Conservation (phyloP, 2,888 invertebrate species). For the Sericinus montela region DNA sequence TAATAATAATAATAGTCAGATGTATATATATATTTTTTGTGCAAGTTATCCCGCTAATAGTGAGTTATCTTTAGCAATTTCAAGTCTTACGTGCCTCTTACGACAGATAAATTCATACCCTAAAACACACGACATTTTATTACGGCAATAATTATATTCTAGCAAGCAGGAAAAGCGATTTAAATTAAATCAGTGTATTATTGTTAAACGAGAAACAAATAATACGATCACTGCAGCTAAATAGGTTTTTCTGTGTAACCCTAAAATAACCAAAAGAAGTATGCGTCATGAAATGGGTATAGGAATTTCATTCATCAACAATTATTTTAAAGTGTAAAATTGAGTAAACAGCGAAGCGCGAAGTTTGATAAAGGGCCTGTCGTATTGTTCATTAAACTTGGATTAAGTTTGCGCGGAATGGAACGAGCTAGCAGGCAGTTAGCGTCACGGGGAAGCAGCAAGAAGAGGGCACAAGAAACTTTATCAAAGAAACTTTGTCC, state of each 20-base stretch:
- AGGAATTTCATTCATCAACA: slow-evolving; percentile 28
- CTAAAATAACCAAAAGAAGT: slow-evolving; percentile 31
- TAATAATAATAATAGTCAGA: no score
- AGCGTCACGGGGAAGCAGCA: slow-evolving; percentile 66
- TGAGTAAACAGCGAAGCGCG: slow-evolving; percentile 53
- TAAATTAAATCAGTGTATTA: slow-evolving; percentile 38
- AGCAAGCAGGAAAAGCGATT: slow-evolving; percentile 32
- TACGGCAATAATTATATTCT: no score
- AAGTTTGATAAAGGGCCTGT: slow-evolving; percentile 80
- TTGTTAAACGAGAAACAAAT: slow-evolving; percentile 70
- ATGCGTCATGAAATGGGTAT: slow-evolving; percentile 22
- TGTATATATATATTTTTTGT: no score
- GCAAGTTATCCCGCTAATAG: no score
- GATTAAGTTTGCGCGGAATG: slow-evolving; percentile 77
- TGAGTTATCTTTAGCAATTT: no score
- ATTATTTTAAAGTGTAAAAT: slow-evolving; percentile 36
- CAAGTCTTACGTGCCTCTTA: no score
- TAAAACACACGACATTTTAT: no score
- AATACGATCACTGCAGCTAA: slow-evolving; percentile 73
- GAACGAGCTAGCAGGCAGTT: slow-evolving; percentile 79
- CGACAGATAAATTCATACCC: no score
- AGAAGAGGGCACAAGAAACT: slow-evolving; percentile 40
- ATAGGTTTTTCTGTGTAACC: slow-evolving; percentile 68
- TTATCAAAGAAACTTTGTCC: slow-evolving; percentile 48
- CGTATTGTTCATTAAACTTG: slow-evolving; percentile 80